A percentile compares a stretch with the other conserved stretches of the same genome.
phyloP scores from a whole-genome alignment of 2,797 vertebrate genomes.

The Oophaga sylvatica region DNA sequence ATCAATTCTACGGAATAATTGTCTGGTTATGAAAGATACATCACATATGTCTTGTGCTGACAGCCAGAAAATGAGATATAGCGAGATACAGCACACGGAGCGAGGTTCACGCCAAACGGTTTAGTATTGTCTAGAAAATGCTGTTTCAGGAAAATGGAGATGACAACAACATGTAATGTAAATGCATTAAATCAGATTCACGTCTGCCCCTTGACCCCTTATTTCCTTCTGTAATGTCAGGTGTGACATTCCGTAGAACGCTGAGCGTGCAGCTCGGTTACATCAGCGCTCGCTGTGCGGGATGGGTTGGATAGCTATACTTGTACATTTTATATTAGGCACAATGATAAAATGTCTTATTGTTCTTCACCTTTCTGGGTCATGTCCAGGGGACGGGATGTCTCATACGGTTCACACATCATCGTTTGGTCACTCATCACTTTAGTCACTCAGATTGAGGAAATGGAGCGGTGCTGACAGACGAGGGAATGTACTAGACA shows the following conservation, averaged over 20 bases:
- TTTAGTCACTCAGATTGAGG: not conserved
- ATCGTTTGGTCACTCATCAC: not conserved
- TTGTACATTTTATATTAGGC: not conserved
- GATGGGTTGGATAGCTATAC: too few species aligned
- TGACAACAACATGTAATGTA: slow-evolving; percentile 20
- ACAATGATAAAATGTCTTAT: not conserved
- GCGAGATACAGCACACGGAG: not conserved
- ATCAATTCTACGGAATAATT: not conserved
- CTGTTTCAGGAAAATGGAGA: slow-evolving; percentile 39
- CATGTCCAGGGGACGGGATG: slow-evolving; percentile 10
- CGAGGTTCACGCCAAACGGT: not conserved
- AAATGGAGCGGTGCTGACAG: not conserved
- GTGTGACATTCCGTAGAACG: slow-evolving; percentile 25
- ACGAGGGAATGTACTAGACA: not conserved
- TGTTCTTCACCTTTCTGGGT: slow-evolving; percentile 20
- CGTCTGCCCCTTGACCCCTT: not conserved
- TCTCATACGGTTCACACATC: not conserved
- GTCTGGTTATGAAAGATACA: not conserved
- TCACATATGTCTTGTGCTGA: slow-evolving; percentile 13
- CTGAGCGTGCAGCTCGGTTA: slow-evolving; percentile 16
- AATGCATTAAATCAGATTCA: slow-evolving; percentile 43
- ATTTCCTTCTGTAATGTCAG: slow-evolving; percentile 55
- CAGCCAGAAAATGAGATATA: not conserved
- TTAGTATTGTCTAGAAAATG: slow-evolving; percentile 28
- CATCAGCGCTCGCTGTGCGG: not conserved